A percentile compares a stretch with the other conserved stretches of the same genome.
phyloP scores from a whole-genome alignment of 2,113 vertebrate genomes.

The Tenebrosternarchus preto region DNA sequence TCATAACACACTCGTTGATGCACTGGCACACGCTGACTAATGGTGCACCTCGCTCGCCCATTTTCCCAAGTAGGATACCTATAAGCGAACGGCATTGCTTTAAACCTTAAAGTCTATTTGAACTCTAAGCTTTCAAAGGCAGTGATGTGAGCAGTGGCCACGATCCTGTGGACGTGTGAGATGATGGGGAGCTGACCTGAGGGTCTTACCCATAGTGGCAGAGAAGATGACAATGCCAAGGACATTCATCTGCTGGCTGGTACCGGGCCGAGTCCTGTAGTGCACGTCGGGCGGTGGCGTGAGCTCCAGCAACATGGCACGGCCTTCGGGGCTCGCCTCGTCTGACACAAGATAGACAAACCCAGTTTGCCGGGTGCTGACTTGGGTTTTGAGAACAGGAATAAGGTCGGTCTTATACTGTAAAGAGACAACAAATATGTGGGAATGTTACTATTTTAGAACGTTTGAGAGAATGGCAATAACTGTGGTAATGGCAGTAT shows the following conservation, averaged over 20 bases:
- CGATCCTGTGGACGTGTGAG: background rate
- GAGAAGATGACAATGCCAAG: slow-evolving; percentile 90
- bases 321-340: slow-evolving; percentile 71
- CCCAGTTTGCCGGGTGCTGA: slow-evolving; percentile 66
- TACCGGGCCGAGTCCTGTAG: slow-evolving; percentile 82
- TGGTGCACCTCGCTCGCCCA: slow-evolving; percentile 82
- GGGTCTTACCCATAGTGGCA: slow-evolving; percentile 82
- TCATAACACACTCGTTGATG: slow-evolving; percentile 88
- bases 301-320: slow-evolving; percentile 79
- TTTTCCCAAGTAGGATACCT: slow-evolving; percentile 84
- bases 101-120: background rate
- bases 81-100: background rate
- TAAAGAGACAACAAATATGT: background rate
- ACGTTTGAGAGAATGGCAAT: background rate
- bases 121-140: background rate
- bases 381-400: slow-evolving; percentile 69
- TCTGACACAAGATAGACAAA: slow-evolving; percentile 82
- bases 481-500: too few species aligned
- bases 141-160: background rate
- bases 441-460: background rate
- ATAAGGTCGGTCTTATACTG: slow-evolving; percentile 85
- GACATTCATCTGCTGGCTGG: slow-evolving; percentile 88
- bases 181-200: background rate
- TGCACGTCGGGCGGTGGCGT: slow-evolving; percentile 78
- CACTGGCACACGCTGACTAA: slow-evolving; percentile 86